Conservation (phyloP, 1,140 invertebrate genomes). For the Heliconius hewitsoni region DNA sequence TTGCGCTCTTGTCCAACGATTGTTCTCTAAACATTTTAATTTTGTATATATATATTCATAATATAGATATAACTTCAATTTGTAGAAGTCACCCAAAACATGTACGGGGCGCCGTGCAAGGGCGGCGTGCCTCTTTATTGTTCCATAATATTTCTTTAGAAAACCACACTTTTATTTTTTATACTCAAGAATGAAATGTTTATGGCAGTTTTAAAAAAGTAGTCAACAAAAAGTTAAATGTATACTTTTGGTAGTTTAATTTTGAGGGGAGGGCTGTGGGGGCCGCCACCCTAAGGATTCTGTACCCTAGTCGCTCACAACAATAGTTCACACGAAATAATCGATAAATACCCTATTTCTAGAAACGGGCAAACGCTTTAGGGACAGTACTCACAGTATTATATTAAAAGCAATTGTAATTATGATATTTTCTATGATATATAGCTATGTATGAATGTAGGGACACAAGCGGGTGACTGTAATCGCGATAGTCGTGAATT, state of each 20-base stretch:
- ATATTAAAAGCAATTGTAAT: neutral
- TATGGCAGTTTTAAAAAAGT: conserved; percentile 42
- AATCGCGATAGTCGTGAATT: too few species aligned
- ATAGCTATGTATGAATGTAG: too few species aligned
- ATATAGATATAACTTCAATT: neutral
- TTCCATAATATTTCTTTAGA: conserved; percentile 29
- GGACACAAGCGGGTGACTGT: too few species aligned
- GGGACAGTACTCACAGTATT: neutral
- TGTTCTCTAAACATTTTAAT: neutral
- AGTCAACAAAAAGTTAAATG: conserved; percentile 44
- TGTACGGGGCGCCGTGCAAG: neutral
- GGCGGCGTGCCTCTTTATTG: conserved; percentile 15
- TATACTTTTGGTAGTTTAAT: conserved; percentile 55
- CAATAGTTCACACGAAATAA: conserved; percentile 75
- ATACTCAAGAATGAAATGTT: conserved; percentile 44
- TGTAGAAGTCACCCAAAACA: conserved; percentile 13
- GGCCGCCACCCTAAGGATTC: conserved; percentile 66
- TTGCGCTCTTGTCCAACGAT: too few species aligned
- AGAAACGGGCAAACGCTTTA: conserved; percentile 10
- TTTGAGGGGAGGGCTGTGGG: conserved; percentile 43
- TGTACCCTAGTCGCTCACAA: conserved; percentile 60
- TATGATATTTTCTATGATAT: neutral
- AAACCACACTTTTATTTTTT: conserved; percentile 38
- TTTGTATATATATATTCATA: neutral
- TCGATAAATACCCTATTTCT: conserved; percentile 56